A percentile compares a stretch with the other conserved stretches of the same genome.
Evolutionary conservation across 2,113 vertebrate genomes (phyloP).

Genomic region (Xiphorhynchus elegans): DNA sequence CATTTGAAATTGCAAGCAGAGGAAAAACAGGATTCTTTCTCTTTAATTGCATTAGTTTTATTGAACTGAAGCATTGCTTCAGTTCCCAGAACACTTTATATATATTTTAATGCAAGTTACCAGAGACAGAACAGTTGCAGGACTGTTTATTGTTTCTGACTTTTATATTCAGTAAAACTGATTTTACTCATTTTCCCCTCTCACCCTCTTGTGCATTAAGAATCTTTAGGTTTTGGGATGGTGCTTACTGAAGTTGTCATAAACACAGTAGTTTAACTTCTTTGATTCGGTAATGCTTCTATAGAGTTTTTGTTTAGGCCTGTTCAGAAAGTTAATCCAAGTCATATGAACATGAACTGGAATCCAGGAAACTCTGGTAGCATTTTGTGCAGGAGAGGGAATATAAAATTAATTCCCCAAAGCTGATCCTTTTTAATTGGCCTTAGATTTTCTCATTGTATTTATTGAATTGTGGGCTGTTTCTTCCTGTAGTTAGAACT

Average conservation of each 20-base stretch:
- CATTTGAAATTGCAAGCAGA: conserved; percentile 55
- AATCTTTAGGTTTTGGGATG: conserved; percentile 13
- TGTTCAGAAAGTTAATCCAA: neutral
- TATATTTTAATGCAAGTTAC: conserved; percentile 57
- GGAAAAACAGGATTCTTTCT: conserved; percentile 38
- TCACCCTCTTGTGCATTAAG: conserved; percentile 14
- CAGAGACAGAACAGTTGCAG: neutral
- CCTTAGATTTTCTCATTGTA: neutral
- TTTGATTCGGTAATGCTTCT: neutral
- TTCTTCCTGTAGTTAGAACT: neutral
- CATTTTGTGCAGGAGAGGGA: neutral
- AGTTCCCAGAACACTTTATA: conserved; percentile 56
- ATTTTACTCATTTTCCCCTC: conserved; percentile 60
- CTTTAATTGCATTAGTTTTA: conserved; percentile 64
- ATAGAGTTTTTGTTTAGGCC: neutral
- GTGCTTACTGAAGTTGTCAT: conserved; percentile 29
- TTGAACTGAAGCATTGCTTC: conserved; percentile 57
- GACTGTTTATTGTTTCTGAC: conserved; percentile 67
- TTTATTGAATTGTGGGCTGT: neutral
- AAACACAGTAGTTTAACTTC: conserved; percentile 18
- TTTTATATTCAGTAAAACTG: conserved; percentile 53
- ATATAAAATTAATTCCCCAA: neutral
- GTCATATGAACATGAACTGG: neutral
- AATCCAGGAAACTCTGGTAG: neutral
- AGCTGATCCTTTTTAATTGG: neutral